A percentile compares a stretch with the other conserved stretches of the same genome.
phyloP scores from a whole-genome alignment of 2,113 vertebrate genomes.

The Glaucidium brasilianum region DNA sequence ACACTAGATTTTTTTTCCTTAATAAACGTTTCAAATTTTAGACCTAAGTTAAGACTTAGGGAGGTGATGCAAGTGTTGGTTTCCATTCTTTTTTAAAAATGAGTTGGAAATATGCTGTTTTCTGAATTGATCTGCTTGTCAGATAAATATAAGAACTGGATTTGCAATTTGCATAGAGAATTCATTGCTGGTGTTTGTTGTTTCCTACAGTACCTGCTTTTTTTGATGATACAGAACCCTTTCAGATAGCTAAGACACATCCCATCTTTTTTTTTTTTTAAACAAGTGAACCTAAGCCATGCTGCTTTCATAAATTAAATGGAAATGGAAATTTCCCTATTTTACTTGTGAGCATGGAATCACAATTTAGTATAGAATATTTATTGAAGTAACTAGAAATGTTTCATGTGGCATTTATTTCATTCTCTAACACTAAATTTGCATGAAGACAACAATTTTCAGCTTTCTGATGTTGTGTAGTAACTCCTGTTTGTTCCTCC shows the following conservation, averaged over 20 bases:
- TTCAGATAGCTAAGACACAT: not conserved
- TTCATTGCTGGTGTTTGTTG: not conserved
- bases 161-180: not conserved
- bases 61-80: accelerated
- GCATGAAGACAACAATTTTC: not conserved
- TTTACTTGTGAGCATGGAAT: not conserved
- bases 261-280: not conserved
- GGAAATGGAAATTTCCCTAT: not conserved
- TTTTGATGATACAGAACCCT: not conserved
- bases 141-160: not conserved
- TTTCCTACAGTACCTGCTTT: not conserved
- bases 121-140: not conserved
- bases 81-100: not conserved
- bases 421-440: not conserved
- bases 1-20: not conserved
- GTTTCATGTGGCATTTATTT: not conserved
- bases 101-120: not conserved
- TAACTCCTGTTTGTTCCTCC: not conserved
- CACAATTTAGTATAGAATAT: not conserved
- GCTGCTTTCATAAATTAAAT: not conserved
- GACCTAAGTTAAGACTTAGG: not conserved
- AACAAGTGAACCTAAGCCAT: not conserved
- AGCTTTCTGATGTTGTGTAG: not conserved
- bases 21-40: not conserved
- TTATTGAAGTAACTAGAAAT: not conserved